phyloP scores from a whole-genome alignment of 2,888 invertebrate genomes.

The Teinopalpus imperialis region DNA sequence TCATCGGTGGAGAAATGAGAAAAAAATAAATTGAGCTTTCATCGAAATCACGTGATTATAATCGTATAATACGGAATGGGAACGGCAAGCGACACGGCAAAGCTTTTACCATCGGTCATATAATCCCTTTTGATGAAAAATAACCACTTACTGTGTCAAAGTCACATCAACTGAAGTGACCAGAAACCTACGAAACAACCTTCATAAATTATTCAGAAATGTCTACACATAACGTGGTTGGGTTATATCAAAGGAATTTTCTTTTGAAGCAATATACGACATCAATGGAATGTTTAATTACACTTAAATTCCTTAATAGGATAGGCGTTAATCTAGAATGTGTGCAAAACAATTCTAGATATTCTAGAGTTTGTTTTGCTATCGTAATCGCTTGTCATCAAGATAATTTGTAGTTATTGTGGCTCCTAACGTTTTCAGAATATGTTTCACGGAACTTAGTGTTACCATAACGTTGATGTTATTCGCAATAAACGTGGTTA shows the following conservation, averaged over 20 bases:
- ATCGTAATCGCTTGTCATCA: too few relatives aligned
- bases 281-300: not conserved
- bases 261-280: not conserved
- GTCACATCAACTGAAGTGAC: slow-evolving; percentile 19
- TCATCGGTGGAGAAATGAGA: slow-evolving; percentile 2
- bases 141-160: slow-evolving; percentile 77
- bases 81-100: slow-evolving; percentile 57
- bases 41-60: slow-evolving; percentile 14
- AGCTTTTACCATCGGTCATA: slow-evolving; percentile 77
- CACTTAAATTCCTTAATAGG: too few relatives aligned
- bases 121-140: slow-evolving; percentile 70
- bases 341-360: too few relatives aligned
- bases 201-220: slow-evolving; percentile 20
- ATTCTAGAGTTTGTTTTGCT: too few relatives aligned
- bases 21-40: slow-evolving; percentile 4
- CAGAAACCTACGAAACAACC: slow-evolving; percentile 13
- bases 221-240: slow-evolving; percentile 4
- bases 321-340: too few relatives aligned
- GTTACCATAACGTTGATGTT: too few relatives aligned
- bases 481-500: too few relatives aligned
- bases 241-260: slow-evolving; percentile 6
- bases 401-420: too few relatives aligned
- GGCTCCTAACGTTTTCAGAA: too few relatives aligned
- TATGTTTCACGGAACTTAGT: too few relatives aligned
- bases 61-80: slow-evolving; percentile 18